Evolutionary conservation across 1,140 invertebrate genomes (phyloP).

Genomic region (Diachasmimorpha longicaudata): DNA sequence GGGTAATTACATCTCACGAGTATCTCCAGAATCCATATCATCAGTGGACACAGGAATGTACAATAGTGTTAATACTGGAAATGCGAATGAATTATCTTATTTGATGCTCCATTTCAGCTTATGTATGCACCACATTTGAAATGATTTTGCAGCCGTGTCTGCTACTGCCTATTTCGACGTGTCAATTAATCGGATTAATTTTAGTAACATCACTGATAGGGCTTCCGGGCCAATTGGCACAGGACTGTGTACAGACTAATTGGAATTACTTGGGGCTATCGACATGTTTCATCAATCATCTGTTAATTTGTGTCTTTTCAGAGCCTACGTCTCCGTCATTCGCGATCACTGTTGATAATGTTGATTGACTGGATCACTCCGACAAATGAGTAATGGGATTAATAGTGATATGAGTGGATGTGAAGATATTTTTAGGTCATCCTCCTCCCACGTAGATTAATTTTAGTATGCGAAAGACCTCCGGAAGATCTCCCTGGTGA

Average conservation of each 20-base stretch:
- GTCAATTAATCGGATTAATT: slow-evolving; percentile 23
- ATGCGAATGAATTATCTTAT: neutral
- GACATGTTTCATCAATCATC: slow-evolving; percentile 17
- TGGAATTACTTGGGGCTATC: slow-evolving; percentile 11
- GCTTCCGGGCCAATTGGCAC: slow-evolving; percentile 4
- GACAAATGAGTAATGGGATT: neutral
- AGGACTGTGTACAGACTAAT: slow-evolving; percentile 2
- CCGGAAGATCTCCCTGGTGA: no score
- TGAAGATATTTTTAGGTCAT: neutral
- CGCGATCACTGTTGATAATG: neutral
- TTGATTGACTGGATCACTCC: neutral
- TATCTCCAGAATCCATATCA: neutral
- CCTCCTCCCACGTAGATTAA: no score
- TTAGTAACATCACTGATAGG: slow-evolving; percentile 12
- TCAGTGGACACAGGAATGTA: neutral
- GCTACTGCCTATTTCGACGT: neutral
- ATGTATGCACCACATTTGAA: neutral
- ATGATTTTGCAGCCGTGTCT: neutral
- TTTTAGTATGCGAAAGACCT: no score
- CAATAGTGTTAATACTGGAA: neutral
- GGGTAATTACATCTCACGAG: neutral
- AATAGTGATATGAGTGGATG: neutral
- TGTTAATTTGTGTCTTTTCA: slow-evolving; percentile 7
- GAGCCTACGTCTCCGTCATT: neutral
- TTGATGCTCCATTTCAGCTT: neutral